phyloP scores from a whole-genome alignment of 2,113 vertebrate genomes.

The Ibidorhyncha struthersii region DNA sequence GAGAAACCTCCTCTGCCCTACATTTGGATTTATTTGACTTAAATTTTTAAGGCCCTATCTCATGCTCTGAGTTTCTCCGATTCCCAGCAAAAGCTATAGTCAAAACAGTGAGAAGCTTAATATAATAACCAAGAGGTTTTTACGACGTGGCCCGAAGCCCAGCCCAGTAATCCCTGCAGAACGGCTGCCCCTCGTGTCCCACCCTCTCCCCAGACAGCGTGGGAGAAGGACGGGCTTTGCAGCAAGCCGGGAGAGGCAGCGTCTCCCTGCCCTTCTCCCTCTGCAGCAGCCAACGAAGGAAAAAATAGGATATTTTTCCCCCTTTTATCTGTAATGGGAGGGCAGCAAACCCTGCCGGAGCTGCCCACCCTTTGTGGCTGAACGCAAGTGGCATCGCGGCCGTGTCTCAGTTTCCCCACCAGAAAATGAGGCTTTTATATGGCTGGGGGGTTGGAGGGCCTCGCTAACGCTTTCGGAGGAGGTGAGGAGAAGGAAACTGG shows the following conservation, averaged over 20 bases:
- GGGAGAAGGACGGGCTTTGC: neutral
- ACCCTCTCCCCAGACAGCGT: neutral
- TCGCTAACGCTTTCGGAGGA: rapidly evolving
- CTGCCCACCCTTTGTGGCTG: rapidly evolving
- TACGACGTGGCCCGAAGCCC: neutral
- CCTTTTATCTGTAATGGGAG: rapidly evolving
- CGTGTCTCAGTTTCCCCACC: neutral
- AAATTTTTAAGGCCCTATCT: neutral
- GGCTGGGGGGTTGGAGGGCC: neutral
- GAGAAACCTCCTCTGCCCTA: neutral
- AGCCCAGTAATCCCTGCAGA: neutral
- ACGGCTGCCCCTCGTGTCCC: neutral
- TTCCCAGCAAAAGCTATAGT: neutral
- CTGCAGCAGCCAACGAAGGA: rapidly evolving
- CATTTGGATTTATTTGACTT: neutral
- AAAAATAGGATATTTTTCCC: rapidly evolving
- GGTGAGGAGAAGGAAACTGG: neutral
- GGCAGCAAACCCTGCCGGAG: neutral
- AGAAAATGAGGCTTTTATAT: rapidly evolving
- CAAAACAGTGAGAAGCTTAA: neutral
- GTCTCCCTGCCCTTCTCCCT: neutral
- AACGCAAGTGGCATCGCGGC: rapidly evolving
- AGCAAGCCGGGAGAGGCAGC: neutral
- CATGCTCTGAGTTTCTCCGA: neutral
- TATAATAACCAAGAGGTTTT: neutral